phyloP scores from a whole-genome alignment of 2,797 vertebrate species.

The Silurus lanzhouensis region DNA sequence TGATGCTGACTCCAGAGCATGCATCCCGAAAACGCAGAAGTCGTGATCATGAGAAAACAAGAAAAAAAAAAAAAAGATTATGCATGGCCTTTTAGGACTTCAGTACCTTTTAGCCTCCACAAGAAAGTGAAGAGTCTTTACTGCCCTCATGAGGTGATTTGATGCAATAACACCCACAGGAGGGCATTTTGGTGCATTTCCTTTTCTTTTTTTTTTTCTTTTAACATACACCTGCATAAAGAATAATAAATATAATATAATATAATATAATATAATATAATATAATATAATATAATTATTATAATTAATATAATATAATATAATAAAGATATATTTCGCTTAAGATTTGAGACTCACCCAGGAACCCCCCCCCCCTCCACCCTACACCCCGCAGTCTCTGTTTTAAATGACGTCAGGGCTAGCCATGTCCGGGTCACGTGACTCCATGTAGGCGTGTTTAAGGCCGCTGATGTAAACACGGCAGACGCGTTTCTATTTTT shows the following conservation, averaged over 20 bases:
- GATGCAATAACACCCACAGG: not conserved
- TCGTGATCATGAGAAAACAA: too few species aligned
- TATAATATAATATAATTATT: too few species aligned
- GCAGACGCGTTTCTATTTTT: not conserved
- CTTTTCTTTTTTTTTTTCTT: not conserved
- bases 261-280: too few species aligned
- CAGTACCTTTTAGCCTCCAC: too few species aligned
- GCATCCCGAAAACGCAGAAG: too few species aligned
- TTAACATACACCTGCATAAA: too few species aligned
- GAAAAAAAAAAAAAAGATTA: too few species aligned
- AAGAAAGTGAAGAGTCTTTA: not conserved
- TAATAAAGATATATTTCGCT: not conserved
- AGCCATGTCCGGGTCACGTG: slow-evolving; percentile 53
- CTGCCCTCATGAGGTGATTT: slow-evolving; percentile 1
- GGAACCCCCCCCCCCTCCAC: not conserved
- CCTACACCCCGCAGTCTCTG: too few species aligned
- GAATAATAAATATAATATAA: too few species aligned
- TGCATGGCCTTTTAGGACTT: too few species aligned
- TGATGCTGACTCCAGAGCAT: too few species aligned
- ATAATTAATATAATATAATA: too few species aligned
- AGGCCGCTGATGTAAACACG: slow-evolving; percentile 72
- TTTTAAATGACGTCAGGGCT: slow-evolving; percentile 25
- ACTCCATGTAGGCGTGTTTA: slow-evolving; percentile 62
- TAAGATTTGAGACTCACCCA: not conserved
- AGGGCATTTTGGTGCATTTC: not conserved